phyloP scores from a whole-genome alignment of 1,140 invertebrate genomes.

The Philopotamus ludificatus region DNA sequence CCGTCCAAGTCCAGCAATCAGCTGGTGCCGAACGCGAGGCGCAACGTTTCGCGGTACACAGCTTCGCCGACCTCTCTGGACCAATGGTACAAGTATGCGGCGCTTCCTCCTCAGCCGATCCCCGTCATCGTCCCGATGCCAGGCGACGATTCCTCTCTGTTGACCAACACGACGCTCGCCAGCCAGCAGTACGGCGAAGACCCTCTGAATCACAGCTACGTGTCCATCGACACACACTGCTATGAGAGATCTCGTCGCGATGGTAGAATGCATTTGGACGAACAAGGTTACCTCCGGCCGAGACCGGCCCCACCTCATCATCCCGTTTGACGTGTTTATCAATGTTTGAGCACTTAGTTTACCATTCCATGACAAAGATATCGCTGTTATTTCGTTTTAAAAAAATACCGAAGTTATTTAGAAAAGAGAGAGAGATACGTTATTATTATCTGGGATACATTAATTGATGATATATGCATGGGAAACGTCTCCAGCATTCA shows the following conservation, averaged over 20 bases:
- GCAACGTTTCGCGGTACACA: slow-evolving; percentile 52
- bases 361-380: neutral
- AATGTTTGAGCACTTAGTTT: neutral
- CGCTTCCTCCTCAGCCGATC: slow-evolving; percentile 51
- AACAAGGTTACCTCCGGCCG: slow-evolving; percentile 56
- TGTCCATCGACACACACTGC: slow-evolving; percentile 55
- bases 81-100: slow-evolving; percentile 57
- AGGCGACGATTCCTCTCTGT: slow-evolving; percentile 55
- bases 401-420: too few species aligned
- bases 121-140: slow-evolving; percentile 44
- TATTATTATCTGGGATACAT: too few species aligned
- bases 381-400: too few species aligned
- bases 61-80: slow-evolving; percentile 56
- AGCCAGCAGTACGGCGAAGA: slow-evolving; percentile 55
- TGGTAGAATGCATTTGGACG: slow-evolving; percentile 47
- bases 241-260: slow-evolving; percentile 52
- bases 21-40: slow-evolving; percentile 51
- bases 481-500: too few species aligned
- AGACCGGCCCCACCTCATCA: slow-evolving; percentile 45
- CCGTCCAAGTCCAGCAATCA: slow-evolving; percentile 52
- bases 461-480: too few species aligned
- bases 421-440: too few species aligned
- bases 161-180: slow-evolving; percentile 54
- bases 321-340: neutral
- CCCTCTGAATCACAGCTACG: slow-evolving; percentile 54